Evolutionary conservation across 2,888 invertebrate species (phyloP).

Genomic region (Acanthosepion esculentum): DNA sequence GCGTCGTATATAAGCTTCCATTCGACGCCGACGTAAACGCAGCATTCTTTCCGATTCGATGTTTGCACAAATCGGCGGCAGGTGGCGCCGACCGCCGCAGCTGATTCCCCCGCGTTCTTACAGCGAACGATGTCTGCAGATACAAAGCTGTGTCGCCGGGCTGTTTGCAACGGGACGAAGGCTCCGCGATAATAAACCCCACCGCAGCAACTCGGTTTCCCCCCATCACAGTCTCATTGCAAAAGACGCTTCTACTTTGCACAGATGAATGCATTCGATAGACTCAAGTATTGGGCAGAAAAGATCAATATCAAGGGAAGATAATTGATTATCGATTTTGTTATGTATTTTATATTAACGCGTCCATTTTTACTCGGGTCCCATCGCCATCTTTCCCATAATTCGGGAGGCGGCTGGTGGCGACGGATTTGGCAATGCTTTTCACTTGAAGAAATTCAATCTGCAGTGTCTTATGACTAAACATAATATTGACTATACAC

Average conservation of each 20-base stretch:
- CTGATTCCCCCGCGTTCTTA: not conserved
- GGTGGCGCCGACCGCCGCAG: not conserved
- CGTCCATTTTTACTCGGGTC: not conserved
- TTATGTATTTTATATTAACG: not conserved
- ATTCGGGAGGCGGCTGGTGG: not conserved
- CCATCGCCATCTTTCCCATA: not conserved
- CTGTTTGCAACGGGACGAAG: not conserved
- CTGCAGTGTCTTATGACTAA: not conserved
- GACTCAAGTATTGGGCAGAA: not conserved
- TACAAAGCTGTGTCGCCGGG: not conserved
- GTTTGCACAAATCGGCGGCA: not conserved
- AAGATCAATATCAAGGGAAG: not conserved
- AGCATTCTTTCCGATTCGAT: not conserved
- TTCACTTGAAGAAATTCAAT: not conserved
- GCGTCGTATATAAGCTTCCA: too few relatives aligned
- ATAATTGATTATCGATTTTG: not conserved
- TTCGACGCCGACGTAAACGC: too few relatives aligned
- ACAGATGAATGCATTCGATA: not conserved
- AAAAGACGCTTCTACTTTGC: not conserved
- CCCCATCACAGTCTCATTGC: not conserved
- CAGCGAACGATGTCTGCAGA: not conserved
- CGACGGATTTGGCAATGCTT: not conserved
- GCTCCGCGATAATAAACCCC: not conserved
- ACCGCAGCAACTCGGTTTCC: not conserved
- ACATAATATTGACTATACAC: not conserved